Base-by-base conservation (phyloP, 2,888 invertebrate species). In the Colletes collaris region DNA sequence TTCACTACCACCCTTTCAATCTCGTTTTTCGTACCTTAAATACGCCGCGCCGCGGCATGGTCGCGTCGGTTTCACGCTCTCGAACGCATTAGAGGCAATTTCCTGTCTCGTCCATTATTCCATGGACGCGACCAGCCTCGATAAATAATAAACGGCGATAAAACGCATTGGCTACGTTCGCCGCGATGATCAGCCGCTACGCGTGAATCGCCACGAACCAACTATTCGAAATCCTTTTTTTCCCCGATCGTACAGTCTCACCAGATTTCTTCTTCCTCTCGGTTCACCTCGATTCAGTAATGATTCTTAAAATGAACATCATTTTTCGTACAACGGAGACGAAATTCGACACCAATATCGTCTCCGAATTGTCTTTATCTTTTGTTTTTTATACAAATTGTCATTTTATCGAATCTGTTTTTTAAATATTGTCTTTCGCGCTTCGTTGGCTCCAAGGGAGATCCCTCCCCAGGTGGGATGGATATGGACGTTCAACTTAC, bases 71-170 rank as follows among this genome's bases (percentile, higher is more conserved):
- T 80, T 82, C 60, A 69, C 59, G 74, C 74, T 82, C 52, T 72
- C 55, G 60, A 75, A 60, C 62, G 65, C 55, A 69, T 76, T 72
- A 52, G 59, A 70, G 72, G 70, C 59, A 80, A 84, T 76, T 77
- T 60, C 71, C 70, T 63, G 46, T 59, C 44, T 52, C 70, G 73
- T 67, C 58, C 44, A 69, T 76, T 84, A 77, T 76, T 53, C 7
- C 59, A 56, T 79, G 62, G 53, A 58, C 66, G 44, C 62, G 50
- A 13, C 13, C 52, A 65, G 53, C 60, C 58, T 65, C 73, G 65
- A 73, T 85, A 71, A 82, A 79, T 79, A 83, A 79, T 56, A 80
- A 72, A 84, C 55, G 55, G 13, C 53, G 52, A 69, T 44, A 71
- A 65, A 71, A 74, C 55, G 69, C 70, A 46, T 64, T 53, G 62